Evolutionary conservation across 2,888 invertebrate genomes (phyloP).

Genomic region (Ommatoiulus sabulosus): DNA sequence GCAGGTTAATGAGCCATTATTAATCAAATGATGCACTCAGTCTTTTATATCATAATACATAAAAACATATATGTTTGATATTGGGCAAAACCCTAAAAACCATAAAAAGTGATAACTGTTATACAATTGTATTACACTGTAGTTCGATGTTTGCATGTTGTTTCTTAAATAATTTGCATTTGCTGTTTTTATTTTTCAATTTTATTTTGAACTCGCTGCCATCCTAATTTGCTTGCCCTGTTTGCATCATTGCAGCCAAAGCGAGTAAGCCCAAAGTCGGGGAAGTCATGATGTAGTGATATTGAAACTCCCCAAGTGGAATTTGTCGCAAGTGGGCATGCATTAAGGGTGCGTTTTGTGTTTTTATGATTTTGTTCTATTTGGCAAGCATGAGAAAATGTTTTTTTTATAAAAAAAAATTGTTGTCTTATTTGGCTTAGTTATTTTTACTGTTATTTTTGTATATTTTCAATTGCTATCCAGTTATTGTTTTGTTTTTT

Average conservation of each 20-base stretch:
- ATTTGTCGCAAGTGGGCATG: constrained; percentile 51
- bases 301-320: constrained; percentile 48
- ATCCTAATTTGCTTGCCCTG: constrained; percentile 51
- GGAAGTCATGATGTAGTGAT: constrained; percentile 58
- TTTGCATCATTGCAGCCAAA: constrained; percentile 58
- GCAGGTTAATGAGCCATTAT: not conserved
- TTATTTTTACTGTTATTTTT: not conserved
- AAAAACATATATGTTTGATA: not conserved
- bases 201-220: constrained; percentile 16
- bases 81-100: no score
- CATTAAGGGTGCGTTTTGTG: constrained; percentile 49
- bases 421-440: not conserved
- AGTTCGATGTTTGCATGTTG: not conserved
- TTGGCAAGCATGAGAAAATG: constrained; percentile 18
- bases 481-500: no score
- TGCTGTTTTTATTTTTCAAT: constrained; percentile 49
- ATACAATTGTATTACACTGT: not conserved
- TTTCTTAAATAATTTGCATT: not conserved
- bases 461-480: no score
- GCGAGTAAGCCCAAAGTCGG: constrained; percentile 56
- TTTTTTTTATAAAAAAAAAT: not conserved
- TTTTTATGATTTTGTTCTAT: not conserved
- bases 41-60: not conserved
- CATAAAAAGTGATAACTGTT: not conserved
- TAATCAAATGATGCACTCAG: not conserved